Evolutionary conservation across 2,797 vertebrate species (phyloP).

Genomic region (Syndactyla subalaris): DNA sequence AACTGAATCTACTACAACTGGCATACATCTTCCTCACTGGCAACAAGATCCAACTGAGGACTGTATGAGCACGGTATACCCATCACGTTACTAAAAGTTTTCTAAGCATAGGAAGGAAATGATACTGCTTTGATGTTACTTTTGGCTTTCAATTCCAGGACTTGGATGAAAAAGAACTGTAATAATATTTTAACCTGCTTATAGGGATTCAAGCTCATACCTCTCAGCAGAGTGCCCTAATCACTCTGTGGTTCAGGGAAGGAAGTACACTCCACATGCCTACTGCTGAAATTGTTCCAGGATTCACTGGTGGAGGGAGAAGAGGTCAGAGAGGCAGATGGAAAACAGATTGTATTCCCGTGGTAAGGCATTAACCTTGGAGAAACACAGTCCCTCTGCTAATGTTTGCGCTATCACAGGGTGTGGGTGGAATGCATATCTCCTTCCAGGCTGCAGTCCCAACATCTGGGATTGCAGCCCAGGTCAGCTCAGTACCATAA

Average conservation of each 20-base stretch:
- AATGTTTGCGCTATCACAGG: constrained; percentile 1
- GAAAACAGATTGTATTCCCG: constrained; percentile 49
- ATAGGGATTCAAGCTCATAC: not conserved
- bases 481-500: not conserved
- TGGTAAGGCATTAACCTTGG: constrained; percentile 25
- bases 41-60: not conserved
- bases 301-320: not conserved
- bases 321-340: constrained; percentile 18
- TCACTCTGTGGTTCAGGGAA: not conserved
- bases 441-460: constrained; percentile 38
- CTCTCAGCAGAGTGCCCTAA: constrained; percentile 7
- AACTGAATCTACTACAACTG: not conserved
- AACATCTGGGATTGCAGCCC: constrained; percentile 37
- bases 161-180: constrained; percentile 14
- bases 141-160: constrained; percentile 2
- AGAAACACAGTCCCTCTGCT: constrained; percentile 43
- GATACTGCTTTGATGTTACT: constrained; percentile 32
- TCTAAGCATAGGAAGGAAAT: constrained; percentile 38
- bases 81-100: not conserved
- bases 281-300: constrained; percentile 39
- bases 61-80: not conserved
- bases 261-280: constrained; percentile 36
- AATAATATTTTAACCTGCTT: constrained; percentile 56
- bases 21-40: not conserved
- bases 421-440: constrained; percentile 3